Evolutionary conservation across 2,113 vertebrate genomes (phyloP).

Genomic region (Takifugu bimaculatus): DNA sequence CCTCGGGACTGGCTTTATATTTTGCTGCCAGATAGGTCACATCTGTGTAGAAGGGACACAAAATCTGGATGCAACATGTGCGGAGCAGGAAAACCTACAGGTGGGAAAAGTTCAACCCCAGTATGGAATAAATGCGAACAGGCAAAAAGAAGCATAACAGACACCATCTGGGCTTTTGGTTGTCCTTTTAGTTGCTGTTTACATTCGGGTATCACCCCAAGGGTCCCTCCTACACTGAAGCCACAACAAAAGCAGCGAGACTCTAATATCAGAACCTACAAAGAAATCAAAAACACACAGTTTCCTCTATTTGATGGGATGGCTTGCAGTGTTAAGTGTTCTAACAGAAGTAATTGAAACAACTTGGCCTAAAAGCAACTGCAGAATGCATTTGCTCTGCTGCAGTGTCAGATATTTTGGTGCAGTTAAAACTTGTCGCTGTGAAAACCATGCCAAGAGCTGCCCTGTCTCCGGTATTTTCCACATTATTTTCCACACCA

Average conservation of each 20-base stretch:
- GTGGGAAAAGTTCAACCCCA: conserved; percentile 64
- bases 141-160: conserved; percentile 58
- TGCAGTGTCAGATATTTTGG: conserved; percentile 1
- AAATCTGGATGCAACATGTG: conserved; percentile 61
- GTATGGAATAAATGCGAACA: conserved; percentile 18
- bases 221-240: conserved; percentile 31
- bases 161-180: conserved; percentile 63
- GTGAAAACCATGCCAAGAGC: too few relatives aligned
- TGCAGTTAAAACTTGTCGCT: neutral
- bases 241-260: conserved; percentile 33
- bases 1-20: conserved; percentile 22
- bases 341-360: conserved; percentile 15
- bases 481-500: neutral
- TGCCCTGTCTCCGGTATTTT: neutral
- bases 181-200: conserved; percentile 18
- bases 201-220: conserved; percentile 41
- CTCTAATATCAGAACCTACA: conserved; percentile 8
- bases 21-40: conserved; percentile 27
- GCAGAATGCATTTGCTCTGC: conserved; percentile 4
- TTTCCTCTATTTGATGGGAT: neutral
- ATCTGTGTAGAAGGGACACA: conserved; percentile 25
- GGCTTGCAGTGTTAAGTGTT: conserved; percentile 2
- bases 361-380: neutral
- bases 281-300: conserved; percentile 11
- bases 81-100: conserved; percentile 54